Conservation (phyloP, 2,888 invertebrate genomes). For the Eupithecia vulgata region DNA sequence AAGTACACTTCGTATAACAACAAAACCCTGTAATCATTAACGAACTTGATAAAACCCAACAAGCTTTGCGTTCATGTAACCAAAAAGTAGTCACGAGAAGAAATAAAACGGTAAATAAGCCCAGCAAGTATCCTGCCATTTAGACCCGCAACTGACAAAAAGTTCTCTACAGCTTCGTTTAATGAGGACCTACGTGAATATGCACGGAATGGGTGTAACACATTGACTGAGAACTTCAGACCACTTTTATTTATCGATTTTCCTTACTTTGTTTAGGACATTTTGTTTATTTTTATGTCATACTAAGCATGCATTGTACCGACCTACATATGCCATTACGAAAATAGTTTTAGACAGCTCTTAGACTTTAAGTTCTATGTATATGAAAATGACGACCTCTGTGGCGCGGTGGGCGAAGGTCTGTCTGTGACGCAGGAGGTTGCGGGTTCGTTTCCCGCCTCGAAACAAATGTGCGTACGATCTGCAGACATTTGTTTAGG, state of each 20-base stretch:
- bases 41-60: neutral
- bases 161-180: constrained; percentile 64
- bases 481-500: no score
- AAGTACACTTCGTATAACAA: neutral
- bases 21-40: neutral
- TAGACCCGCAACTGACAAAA: constrained; percentile 61
- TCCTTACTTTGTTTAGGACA: neutral
- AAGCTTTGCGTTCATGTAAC: neutral
- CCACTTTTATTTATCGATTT: neutral
- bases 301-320: no score
- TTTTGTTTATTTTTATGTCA: no score
- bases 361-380: no score
- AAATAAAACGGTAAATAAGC: constrained; percentile 48
- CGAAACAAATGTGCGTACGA: no score
- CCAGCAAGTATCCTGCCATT: constrained; percentile 56
- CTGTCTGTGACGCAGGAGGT: no score
- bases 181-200: constrained; percentile 66
- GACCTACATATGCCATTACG: no score
- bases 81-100: constrained; percentile 41
- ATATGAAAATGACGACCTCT: no score
- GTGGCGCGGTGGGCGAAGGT: no score
- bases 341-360: no score
- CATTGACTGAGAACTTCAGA: constrained; percentile 40
- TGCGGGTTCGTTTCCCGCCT: no score
- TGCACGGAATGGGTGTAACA: constrained; percentile 52